Base-by-base conservation (phyloP, 2,113 vertebrate genomes). In the Accipiter virgatus region DNA sequence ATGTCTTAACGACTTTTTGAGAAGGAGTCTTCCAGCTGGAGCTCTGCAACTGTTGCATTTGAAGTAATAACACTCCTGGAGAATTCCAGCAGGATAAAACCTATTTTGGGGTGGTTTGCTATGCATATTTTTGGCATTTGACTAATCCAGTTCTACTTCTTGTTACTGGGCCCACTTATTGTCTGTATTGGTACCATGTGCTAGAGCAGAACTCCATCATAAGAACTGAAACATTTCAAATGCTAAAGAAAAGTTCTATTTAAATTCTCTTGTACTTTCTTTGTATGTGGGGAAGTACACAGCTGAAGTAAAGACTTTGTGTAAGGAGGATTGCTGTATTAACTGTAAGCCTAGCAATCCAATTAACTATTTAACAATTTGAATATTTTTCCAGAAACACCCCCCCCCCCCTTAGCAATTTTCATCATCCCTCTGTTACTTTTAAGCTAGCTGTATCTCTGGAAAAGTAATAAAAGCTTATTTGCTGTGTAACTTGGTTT, bases 391-490 rank as follows among this genome's bases (percentile, higher is more conserved):
- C 36, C 59, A 75, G 63, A 90, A 82, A 19, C 42, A 38, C 6
- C 23, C 3, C 48, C 48, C 48, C 9, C 27, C 31, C 22, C 6
- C 27, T 31, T 61, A 86, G 79, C 13, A 7, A 95, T 97, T 95
- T 98, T 97, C 93, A 94, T 97, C 75, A 95, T 96, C 77, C 74
- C 86, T 97, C 89, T 97, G 86, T 97, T 97, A 97, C 81, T 97
- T 98, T 95, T 96, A 97, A 98, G 95, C 88, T 98, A 97, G 90
- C 95, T 97, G 90, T 94, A 87, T 98, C 96, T 97, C 95, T 98
- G 95, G 83, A 98, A 98, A 98, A 98, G 98, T 98, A 98, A 98
- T 98, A 98, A 98, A 98, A 98, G 88, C 97, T 97, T 97, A 98
- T 98, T 98, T 98, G 94, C 95, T 98, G 98, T 97, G 94, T 98